Evolutionary conservation across 2,797 vertebrate species (phyloP).

Genomic region (Danio kyathit): DNA sequence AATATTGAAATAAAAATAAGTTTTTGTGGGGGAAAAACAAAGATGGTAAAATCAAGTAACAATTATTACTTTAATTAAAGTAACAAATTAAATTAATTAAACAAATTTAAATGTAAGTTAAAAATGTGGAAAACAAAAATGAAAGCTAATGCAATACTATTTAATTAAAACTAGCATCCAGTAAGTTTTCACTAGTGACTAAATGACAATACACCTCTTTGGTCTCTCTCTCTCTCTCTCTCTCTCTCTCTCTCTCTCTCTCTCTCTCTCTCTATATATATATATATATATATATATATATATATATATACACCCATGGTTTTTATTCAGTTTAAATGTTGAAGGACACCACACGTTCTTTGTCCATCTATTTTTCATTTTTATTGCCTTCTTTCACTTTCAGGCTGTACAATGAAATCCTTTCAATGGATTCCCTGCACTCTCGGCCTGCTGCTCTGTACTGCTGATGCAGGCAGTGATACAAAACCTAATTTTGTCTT

Average conservation of each 20-base stretch:
- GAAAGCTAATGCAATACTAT: background rate
- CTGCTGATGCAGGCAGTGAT: conserved; percentile 27
- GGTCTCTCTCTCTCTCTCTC: too few species aligned
- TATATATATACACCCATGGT: background rate
- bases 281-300: too few species aligned
- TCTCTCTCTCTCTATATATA: too few species aligned
- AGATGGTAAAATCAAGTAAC: too few species aligned
- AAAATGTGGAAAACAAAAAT: background rate
- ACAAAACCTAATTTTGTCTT: conserved; percentile 83
- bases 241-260: too few species aligned
- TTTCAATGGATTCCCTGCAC: conserved; percentile 54
- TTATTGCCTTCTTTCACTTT: conserved; percentile 27
- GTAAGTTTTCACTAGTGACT: background rate
- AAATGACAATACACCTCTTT: background rate
- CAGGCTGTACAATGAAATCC: conserved; percentile 69
- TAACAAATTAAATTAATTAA: too few species aligned
- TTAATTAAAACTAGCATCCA: background rate
- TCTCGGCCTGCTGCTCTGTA: conserved; percentile 58
- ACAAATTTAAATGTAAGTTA: background rate
- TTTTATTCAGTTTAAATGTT: background rate
- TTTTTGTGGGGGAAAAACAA: too few species aligned
- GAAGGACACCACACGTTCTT: background rate
- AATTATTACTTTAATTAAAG: too few species aligned
- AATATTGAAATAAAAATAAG: too few species aligned
- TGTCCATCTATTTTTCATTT: conserved; percentile 1